Conservation (phyloP, 2,113 vertebrate species). For the Rhinopithecus roxellana region DNA sequence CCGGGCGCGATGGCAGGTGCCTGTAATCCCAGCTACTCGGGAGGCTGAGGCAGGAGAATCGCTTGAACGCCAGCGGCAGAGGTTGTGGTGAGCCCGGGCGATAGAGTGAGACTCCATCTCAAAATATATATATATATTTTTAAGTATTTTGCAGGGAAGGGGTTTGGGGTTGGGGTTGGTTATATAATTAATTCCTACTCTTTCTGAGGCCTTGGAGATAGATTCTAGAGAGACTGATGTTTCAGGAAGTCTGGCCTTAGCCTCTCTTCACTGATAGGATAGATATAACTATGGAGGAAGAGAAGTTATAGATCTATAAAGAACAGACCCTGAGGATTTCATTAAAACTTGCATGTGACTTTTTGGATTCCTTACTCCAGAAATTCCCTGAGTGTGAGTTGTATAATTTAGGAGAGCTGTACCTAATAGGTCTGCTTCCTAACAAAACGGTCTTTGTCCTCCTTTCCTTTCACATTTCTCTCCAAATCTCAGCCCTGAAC, state of each 20-base stretch:
- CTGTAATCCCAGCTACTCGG: no score
- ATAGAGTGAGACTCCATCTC: no score
- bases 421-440: constrained; percentile 34
- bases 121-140: no score
- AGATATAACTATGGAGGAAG: neutral
- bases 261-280: neutral
- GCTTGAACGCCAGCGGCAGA: no score
- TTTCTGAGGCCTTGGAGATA: neutral
- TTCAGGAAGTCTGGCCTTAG: neutral
- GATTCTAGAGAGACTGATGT: neutral
- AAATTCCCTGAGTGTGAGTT: neutral
- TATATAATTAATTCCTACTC: neutral
- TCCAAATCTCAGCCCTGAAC: constrained; percentile 91
- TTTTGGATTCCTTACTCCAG: constrained; percentile 11
- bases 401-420: neutral
- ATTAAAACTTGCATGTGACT: neutral
- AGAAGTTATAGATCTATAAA: neutral
- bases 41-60: no score
- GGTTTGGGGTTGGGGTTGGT: neutral
- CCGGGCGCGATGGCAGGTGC: no score
- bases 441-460: constrained; percentile 40
- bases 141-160: neutral
- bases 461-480: constrained; percentile 55
- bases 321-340: neutral
- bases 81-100: no score